Base-by-base conservation (phyloP, 2,113 vertebrate genomes). In the Dolichallabes microphthalmus region DNA sequence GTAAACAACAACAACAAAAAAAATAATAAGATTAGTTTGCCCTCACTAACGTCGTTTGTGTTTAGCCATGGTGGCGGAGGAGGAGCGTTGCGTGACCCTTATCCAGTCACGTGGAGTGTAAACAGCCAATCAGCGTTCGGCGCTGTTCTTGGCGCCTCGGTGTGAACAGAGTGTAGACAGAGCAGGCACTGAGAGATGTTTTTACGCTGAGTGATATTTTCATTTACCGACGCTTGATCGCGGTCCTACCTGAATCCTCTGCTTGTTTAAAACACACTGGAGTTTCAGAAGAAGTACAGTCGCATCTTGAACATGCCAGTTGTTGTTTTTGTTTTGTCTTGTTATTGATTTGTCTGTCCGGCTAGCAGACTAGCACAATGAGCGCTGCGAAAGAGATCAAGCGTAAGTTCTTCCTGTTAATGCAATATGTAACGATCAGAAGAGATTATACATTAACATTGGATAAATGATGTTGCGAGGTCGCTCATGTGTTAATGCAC, bases 361-460 rank as follows among this genome's bases (percentile, higher is more conserved):
- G 50, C 17, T 80, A 71, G 66, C 76, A 55, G 4, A 20, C 14
- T 66, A 19, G 52, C 15, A 82, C 80, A 80, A 89, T 89, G 88
- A 87, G 80, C 11, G 50, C 83, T 27, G 71, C 83, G 1, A 89
- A 88, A 60, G 85, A 87, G 61, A 85, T 87, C 80, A 89, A 85
- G 35, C 86, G 88, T 89, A 63, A 89, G 88, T 83, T 39, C 27
- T 22, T 58, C 19, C 2, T 57, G 7, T 76, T 55, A 17, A 9
- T 17, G 13, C 14, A 50, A n/a, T 0, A 19, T 77, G 1, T 19
- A 25, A 77, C 15, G n/a, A 77, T 57, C 52, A 17, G 14, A 55
- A 6, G 17, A 57, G 15, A 30, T 53, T 5, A n/a, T 3, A 13
- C 4, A 1, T 74, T 52, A 13, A 11, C 12, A 74, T 6, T 14